A percentile compares a stretch with the other conserved stretches of the same genome.
Conservation (phyloP, 2,797 vertebrate species). For the Phalanger gymnotis region DNA sequence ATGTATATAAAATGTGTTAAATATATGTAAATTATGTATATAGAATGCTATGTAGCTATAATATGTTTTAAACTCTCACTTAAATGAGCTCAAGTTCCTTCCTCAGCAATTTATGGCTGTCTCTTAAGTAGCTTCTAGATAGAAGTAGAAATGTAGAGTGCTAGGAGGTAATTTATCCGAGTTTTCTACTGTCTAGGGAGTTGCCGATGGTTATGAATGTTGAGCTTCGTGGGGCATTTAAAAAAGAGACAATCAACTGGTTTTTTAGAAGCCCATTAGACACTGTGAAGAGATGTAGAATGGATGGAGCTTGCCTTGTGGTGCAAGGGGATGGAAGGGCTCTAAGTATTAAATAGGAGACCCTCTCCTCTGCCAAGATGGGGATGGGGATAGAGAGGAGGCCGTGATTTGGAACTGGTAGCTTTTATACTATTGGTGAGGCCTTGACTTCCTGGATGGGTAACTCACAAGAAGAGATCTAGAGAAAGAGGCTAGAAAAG, state of each 20-base stretch:
- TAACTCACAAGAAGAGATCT: not conserved
- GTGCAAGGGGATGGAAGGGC: not conserved
- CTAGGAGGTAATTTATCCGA: not conserved
- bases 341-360: not conserved
- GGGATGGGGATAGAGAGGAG: not conserved
- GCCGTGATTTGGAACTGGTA: not conserved
- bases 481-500: not conserved
- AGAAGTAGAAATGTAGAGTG: not conserved
- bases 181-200: not conserved
- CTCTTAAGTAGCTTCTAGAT: not conserved
- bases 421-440: not conserved
- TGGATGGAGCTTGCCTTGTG: not conserved
- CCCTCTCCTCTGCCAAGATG: not conserved
- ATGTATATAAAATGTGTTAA: not conserved
- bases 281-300: not conserved
- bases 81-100: not conserved
- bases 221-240: not conserved
- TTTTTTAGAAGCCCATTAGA: not conserved
- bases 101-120: not conserved
- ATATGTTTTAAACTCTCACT: not conserved
- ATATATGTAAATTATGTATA: not conserved
- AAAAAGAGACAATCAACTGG: not conserved
- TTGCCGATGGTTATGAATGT: not conserved
- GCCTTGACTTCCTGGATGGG: not conserved
- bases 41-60: not conserved